Evolutionary conservation across 2,113 vertebrate species (phyloP).

Genomic region (Albula glossodonta): DNA sequence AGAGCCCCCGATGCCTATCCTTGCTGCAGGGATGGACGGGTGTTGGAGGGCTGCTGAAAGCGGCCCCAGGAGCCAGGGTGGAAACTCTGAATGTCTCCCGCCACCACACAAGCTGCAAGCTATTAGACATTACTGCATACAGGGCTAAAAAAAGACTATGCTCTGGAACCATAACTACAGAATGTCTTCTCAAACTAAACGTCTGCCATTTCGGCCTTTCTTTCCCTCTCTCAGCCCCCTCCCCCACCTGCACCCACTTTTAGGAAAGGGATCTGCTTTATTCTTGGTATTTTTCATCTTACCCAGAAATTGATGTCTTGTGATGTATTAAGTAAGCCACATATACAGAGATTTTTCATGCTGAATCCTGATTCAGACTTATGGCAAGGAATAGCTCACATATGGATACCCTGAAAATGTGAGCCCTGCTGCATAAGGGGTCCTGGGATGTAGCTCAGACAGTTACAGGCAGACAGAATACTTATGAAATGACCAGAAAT

Average conservation of each 20-base stretch:
- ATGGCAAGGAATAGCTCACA: background rate
- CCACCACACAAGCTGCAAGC: constrained; percentile 26
- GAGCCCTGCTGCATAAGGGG: background rate
- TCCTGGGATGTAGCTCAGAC: background rate
- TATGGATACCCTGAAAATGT: background rate
- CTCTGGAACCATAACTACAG: constrained; percentile 39
- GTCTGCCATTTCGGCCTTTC: background rate
- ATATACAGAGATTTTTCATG: background rate
- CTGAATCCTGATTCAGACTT: background rate
- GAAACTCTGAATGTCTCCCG: constrained; percentile 27
- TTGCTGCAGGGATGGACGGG: constrained; percentile 16
- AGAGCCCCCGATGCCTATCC: background rate
- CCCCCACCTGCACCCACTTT: constrained; percentile 2
- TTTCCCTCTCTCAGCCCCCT: background rate
- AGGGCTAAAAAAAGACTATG: constrained; percentile 53
- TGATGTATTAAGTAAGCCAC: background rate
- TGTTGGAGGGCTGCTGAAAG: background rate
- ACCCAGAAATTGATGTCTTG: background rate
- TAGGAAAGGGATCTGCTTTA: background rate
- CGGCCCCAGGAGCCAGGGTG: background rate
- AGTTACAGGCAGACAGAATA: background rate
- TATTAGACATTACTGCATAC: constrained; percentile 50
- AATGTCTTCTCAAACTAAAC: constrained; percentile 26
- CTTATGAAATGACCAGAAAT: background rate
- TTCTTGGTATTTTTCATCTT: constrained; percentile 22